A percentile compares a stretch with the other conserved stretches of the same genome.
These are phyloP conservation scores for Anhinga rufa DNA, from an alignment of 2,113 vertebrate genomes.

Conservation along the genomic window DNA sequence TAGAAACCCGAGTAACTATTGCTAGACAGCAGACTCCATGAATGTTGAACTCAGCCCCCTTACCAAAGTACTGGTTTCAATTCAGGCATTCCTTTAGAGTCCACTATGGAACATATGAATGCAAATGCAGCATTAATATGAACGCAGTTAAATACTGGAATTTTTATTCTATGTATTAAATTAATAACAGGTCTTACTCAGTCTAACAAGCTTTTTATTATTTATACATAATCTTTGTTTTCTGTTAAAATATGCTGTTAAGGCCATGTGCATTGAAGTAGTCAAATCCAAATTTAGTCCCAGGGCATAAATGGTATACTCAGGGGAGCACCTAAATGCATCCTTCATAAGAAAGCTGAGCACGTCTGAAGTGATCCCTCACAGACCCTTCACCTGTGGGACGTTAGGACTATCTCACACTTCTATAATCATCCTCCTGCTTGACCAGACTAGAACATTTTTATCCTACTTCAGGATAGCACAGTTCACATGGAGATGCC, in stretches of 20 bases:
- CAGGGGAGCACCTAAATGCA: background rate
- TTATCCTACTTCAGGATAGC: background rate
- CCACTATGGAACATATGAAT: background rate
- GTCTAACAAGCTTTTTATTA: background rate
- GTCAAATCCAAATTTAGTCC: background rate
- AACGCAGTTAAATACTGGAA: constrained; percentile 1
- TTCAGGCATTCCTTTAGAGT: background rate
- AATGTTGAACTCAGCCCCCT: background rate
- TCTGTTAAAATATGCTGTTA: background rate
- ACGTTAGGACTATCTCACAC: background rate
- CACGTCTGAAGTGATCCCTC: background rate
- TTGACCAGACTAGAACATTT: background rate
- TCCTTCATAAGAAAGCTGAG: background rate
- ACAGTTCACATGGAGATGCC: background rate
- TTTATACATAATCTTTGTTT: background rate
- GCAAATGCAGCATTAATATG: background rate
- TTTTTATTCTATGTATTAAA: constrained; percentile 2
- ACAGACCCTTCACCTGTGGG: background rate
- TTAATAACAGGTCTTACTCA: background rate
- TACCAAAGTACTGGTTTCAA: background rate
- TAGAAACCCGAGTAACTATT: background rate
- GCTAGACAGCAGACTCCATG: background rate
- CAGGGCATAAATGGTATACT: background rate
- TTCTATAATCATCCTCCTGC: background rate
- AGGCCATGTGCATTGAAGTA: background rate